Percentiles rank a stretch among this genome's conserved stretches.
These are phyloP conservation scores for Seira musarum DNA, from an alignment of 2,888 invertebrate species.

Conservation along the genomic window DNA sequence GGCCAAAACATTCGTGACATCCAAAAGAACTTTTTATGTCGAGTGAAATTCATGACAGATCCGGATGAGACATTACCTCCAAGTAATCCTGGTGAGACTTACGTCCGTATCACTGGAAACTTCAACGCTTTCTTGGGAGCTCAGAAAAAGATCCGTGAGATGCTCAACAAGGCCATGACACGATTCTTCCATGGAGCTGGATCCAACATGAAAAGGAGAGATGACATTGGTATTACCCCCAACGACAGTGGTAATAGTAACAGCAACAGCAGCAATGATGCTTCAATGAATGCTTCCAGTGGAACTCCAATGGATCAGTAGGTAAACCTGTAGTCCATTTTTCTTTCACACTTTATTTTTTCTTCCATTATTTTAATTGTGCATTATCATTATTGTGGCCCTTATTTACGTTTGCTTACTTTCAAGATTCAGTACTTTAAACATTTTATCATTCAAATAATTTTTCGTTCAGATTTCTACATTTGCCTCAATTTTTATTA, in stretches of 20 bases:
- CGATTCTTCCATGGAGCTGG: slow-evolving; percentile 37
- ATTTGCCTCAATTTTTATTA: too few relatives aligned
- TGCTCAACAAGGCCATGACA: slow-evolving; percentile 48
- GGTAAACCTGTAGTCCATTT: too few relatives aligned
- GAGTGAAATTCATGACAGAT: slow-evolving; percentile 55
- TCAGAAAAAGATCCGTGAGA: slow-evolving; percentile 53
- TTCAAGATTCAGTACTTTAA: too few relatives aligned
- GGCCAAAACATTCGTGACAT: slow-evolving; percentile 55
- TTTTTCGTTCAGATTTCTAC: too few relatives aligned
- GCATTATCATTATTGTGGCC: too few relatives aligned
- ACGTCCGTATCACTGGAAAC: slow-evolving; percentile 53
- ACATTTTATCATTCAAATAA: too few relatives aligned
- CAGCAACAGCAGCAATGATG: background rate
- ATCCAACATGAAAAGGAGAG: background rate
- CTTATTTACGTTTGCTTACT: too few relatives aligned
- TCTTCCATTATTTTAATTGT: too few relatives aligned
- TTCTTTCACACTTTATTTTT: too few relatives aligned
- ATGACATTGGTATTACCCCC: slow-evolving; percentile 2
- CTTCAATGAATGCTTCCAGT: too few relatives aligned
- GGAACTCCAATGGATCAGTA: too few relatives aligned
- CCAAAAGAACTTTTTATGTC: slow-evolving; percentile 48
- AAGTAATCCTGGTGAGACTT: too few relatives aligned
- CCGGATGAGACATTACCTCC: slow-evolving; percentile 42
- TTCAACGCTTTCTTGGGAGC: slow-evolving; percentile 45
- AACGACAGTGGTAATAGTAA: slow-evolving; percentile 33